These are phyloP conservation scores for Gambusia affinis DNA, from an alignment of 2,113 vertebrate species.

Conservation along the genomic window DNA sequence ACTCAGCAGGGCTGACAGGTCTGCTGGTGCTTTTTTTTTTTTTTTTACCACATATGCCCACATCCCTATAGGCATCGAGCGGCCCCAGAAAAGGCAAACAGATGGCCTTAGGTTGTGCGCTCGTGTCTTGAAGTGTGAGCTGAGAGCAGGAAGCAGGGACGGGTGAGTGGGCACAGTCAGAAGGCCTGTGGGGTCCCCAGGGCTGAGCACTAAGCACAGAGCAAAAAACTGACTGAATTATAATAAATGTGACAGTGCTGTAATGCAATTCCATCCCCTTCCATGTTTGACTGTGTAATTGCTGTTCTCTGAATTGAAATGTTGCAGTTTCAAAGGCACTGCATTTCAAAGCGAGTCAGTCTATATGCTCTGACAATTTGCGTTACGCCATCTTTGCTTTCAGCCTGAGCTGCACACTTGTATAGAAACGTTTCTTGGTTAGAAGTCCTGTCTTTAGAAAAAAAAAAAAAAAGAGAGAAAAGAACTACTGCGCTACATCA, in stretches of 20 bases:
- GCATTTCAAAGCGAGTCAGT: constrained; percentile 58
- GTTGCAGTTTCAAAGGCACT: constrained; percentile 51
- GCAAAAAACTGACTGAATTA: constrained; percentile 42
- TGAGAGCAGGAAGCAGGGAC: constrained; percentile 38
- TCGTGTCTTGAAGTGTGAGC: constrained; percentile 51
- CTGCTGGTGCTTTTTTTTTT: constrained; percentile 13
- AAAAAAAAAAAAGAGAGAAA: neutral
- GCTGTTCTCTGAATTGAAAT: constrained; percentile 51
- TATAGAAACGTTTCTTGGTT: constrained; percentile 52
- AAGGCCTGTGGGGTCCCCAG: constrained; percentile 25
- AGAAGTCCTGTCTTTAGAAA: constrained; percentile 34
- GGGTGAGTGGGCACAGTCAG: constrained; percentile 57
- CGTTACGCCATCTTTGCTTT: constrained; percentile 52
- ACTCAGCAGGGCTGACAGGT: constrained; percentile 37
- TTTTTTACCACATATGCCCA: constrained; percentile 42
- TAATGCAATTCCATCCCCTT: constrained; percentile 44
- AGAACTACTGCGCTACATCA: constrained; percentile 41
- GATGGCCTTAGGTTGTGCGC: constrained; percentile 61
- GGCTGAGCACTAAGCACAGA: constrained; percentile 50
- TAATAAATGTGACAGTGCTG: constrained; percentile 26
- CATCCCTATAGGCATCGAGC: constrained; percentile 35
- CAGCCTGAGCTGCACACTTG: constrained; percentile 32
- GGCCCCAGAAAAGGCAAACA: constrained; percentile 60
- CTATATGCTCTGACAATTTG: constrained; percentile 51
- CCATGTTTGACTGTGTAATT: constrained; percentile 49